Evolutionary conservation across 2,888 invertebrate genomes (phyloP), one percentile per base, ranked within the genome.

Genomic region (Calliphora vomitoria): DNA sequence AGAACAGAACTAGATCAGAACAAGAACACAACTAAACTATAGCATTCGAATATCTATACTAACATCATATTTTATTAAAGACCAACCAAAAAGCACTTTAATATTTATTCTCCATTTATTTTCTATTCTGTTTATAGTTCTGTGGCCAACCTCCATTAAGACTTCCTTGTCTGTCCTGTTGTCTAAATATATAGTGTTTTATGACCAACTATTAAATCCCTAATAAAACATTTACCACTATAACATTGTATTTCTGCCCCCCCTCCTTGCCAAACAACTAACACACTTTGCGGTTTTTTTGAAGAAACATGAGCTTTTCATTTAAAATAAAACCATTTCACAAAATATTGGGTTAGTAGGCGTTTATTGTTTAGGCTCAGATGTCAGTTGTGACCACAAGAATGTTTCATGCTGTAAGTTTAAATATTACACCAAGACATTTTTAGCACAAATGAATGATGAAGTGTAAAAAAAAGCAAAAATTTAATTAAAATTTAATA

Each of bases 301-400:
- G 6, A 50, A 50, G 50, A 50, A 50, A 50, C 50, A 50, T n/a
- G 50, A 50, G n/a, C 50, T 50, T n/a, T 50, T 50, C 50, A 50
- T 50, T 15, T n/a, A n/a, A 50, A 50, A 50, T 50, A 47, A 44
- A 10, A 13, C 44, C 44, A 11, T 11, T 15, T 47, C 13, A 50
- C 50, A 50, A 50, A n/a, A n/a, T 50, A 50, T n/a, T 50, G 50
- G 50, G 50, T 50, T 50, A 50, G 50, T 50, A 50, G 50, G 50
- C 50, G 50, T 50, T 50, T 50, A n/a, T 50, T 50, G n/a, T 50
- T 50, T n/a, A 50, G 50, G 50, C 50, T 50, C 50, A 50, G 50
- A 50, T 50, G 50, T 50, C 50, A 50, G 50, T n/a, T 5, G n/a
- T n/a, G n/a, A 50, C 50, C 50, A 50, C 50, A 50, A n/a, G 13